phyloP scores from a whole-genome alignment of 2,113 vertebrate genomes.

The Hystrix brachyura region DNA sequence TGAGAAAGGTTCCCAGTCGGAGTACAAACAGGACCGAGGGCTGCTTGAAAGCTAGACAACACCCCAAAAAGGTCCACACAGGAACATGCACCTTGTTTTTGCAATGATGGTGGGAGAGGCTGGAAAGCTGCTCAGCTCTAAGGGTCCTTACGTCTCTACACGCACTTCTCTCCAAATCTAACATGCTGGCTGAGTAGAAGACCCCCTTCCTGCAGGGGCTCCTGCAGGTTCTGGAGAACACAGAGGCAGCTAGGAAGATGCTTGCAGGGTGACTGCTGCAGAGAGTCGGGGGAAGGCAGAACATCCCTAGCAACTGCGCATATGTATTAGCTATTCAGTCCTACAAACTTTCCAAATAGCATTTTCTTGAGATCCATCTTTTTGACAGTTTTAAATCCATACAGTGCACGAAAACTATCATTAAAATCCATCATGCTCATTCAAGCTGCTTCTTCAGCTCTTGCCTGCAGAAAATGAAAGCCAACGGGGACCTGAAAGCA shows the following conservation, averaged over 20 bases:
- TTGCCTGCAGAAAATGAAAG: background rate
- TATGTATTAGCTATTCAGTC: background rate
- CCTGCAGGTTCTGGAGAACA: background rate
- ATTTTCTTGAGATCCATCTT: constrained; percentile 37
- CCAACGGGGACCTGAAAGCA: background rate
- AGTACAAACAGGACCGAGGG: background rate
- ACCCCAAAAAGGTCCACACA: background rate
- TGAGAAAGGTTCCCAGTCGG: background rate
- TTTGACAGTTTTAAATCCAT: constrained; percentile 49
- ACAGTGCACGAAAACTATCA: background rate
- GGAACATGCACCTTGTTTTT: background rate
- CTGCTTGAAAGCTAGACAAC: background rate
- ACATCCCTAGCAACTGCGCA: background rate
- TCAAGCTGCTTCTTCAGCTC: constrained; percentile 29
- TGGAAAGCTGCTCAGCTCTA: background rate
- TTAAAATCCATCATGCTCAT: background rate
- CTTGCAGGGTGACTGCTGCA: background rate
- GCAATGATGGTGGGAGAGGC: background rate
- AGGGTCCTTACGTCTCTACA: background rate
- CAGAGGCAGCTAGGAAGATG: background rate
- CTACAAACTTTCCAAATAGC: constrained; percentile 32
- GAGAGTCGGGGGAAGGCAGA: background rate
- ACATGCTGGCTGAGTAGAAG: background rate
- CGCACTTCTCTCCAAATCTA: background rate
- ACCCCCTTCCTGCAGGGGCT: background rate